phyloP scores from a whole-genome alignment of 1,140 invertebrate species.

The Cherax quadricarinatus region DNA sequence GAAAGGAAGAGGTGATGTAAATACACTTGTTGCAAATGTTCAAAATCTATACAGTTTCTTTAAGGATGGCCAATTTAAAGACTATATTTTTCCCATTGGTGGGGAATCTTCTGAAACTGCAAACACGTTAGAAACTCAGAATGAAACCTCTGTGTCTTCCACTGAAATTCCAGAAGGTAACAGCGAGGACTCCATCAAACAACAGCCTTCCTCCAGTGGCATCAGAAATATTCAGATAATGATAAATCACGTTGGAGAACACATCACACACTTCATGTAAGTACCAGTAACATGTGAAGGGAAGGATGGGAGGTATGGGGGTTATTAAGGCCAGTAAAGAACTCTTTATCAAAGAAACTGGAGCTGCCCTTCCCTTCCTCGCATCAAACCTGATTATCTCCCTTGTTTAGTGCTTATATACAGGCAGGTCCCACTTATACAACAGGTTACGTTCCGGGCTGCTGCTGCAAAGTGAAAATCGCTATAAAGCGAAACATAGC shows the following conservation, averaged over 20 bases:
- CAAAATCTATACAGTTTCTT: slow-evolving; percentile 28
- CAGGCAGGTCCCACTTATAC: too few species aligned
- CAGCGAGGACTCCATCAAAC: not conserved
- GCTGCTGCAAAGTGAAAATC: too few species aligned
- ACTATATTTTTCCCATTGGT: slow-evolving; percentile 31
- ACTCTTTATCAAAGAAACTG: too few species aligned
- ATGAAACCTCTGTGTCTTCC: not conserved
- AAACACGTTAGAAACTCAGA: not conserved
- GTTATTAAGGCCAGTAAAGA: too few species aligned
- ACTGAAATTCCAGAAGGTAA: not conserved
- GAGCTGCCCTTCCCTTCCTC: too few species aligned
- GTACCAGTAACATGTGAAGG: not conserved
- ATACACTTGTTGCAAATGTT: not conserved
- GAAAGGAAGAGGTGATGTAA: slow-evolving; percentile 1
- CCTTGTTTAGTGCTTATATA: too few species aligned
- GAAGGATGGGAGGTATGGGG: too few species aligned
- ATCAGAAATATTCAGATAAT: slow-evolving; percentile 42
- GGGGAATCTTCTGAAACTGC: not conserved
- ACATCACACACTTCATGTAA: slow-evolving; percentile 57
- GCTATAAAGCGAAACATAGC: too few species aligned
- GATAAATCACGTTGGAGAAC: slow-evolving; percentile 55
- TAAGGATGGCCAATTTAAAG: slow-evolving; percentile 6
- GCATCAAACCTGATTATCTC: too few species aligned
- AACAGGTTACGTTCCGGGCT: too few species aligned
- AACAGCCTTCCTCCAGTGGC: not conserved